phyloP scores from a whole-genome alignment of 2,113 vertebrate species.

The Rhadina sibilatrix region DNA sequence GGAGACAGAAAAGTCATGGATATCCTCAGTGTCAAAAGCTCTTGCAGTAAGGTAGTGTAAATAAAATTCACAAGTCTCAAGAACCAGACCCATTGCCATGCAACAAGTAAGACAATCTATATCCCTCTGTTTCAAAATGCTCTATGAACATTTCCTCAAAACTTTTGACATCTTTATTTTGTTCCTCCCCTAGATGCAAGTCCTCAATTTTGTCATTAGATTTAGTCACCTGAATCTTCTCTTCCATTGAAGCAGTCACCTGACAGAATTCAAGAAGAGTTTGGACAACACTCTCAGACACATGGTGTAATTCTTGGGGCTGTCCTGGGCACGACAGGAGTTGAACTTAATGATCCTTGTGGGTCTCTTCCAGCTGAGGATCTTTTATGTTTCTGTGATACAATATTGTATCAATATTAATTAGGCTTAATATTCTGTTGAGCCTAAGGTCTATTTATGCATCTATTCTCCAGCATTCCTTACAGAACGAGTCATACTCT shows the following conservation, averaged over 20 bases:
- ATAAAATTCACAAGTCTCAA: not conserved
- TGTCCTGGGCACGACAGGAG: not conserved
- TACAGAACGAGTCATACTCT: not conserved
- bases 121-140: not conserved
- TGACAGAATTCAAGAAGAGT: not conserved
- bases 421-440: not conserved
- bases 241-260: not conserved
- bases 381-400: not conserved
- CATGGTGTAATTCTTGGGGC: not conserved
- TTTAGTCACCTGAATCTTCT: not conserved
- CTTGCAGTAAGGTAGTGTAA: not conserved
- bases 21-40: not conserved
- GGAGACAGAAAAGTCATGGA: not conserved
- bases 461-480: not conserved
- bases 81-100: not conserved
- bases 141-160: not conserved
- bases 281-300: not conserved
- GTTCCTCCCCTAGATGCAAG: not conserved
- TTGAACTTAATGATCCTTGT: not conserved
- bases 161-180: not conserved
- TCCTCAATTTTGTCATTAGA: not conserved
- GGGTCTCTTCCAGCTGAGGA: not conserved
- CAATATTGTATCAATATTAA: no score
- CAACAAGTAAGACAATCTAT: not conserved
- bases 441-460: not conserved